Evolutionary conservation across 2,888 invertebrate genomes (phyloP), one percentile per base, ranked within the genome.

Genomic region (Ligdia adustata): DNA sequence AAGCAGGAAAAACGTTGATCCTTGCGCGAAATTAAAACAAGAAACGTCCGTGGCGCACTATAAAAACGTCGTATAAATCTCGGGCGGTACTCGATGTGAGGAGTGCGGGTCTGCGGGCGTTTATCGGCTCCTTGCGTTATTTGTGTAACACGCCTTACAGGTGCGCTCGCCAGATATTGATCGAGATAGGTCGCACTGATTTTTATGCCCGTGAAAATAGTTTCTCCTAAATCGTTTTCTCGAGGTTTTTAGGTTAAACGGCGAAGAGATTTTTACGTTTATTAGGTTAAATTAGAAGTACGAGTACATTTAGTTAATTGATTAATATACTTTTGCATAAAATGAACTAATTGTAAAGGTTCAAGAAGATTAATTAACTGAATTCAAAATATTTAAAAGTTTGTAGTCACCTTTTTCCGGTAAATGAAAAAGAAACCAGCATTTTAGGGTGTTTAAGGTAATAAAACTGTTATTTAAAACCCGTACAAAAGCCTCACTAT

Each of bases 1-100:
- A 42, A 55, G 53, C 64, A 62, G 52, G 66, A 63, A 57, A 52
- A 54, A 57, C 75, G 79, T 79, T 79, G 82, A 84, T 87, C 79
- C 79, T 78, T 72, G 72, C 64, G 66, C 73, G 70, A 84, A 86
- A 85, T 87, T 84, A 89, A 86, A 89, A 86, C 78, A 82, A 82
- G 79, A 76, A 82, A 79, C 81, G 82, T 82, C 86, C 83, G 78
- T 68, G 71, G 79, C 66, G 79, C 72, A 83, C 82, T 81, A 82
- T 80, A 80, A 80, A 79, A 82, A 80, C 75, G 82, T 86, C 84
- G 63, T 76, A 84, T 85, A 84, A 84, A 84, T 84, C 82, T 75
- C 59, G 48, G 64, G 60, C 64, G 62, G 60, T 55, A 66, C 72
- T 74, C 72, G 71, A 75, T 72, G 78, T 77, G 76, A 75, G 78